These are phyloP conservation scores for Holcopasites calliopsidis DNA, from an alignment of 1,140 invertebrate genomes.

Conservation along the genomic window DNA sequence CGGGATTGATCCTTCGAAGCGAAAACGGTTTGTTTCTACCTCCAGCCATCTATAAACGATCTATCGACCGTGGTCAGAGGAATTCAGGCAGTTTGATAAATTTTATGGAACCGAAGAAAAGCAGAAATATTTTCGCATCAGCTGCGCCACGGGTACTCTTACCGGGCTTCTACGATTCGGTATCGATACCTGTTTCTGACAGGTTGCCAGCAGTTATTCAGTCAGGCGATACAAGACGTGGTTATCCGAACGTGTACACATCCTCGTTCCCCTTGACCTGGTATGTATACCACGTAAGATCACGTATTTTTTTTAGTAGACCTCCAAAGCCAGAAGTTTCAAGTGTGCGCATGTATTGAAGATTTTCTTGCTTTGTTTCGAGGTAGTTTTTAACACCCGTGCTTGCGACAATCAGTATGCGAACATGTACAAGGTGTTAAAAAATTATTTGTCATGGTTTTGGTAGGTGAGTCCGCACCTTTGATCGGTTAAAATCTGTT, in stretches of 20 bases:
- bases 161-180: constrained; percentile 42
- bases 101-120: constrained; percentile 71
- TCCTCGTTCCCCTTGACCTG: not conserved
- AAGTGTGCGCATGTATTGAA: not conserved
- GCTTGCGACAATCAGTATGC: no score
- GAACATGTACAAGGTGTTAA: no score
- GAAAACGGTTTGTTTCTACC: not conserved
- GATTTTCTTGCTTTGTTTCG: not conserved
- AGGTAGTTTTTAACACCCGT: not conserved
- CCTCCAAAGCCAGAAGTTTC: no score
- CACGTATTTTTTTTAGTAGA: constrained; percentile 13
- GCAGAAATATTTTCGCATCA: constrained; percentile 69
- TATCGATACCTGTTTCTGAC: constrained; percentile 67
- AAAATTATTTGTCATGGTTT: no score
- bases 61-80: not conserved
- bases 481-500: no score
- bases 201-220: constrained; percentile 67
- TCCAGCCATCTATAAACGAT: not conserved
- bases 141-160: constrained; percentile 40
- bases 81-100: constrained; percentile 69
- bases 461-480: no score
- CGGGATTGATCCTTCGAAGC: not conserved
- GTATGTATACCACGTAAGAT: not conserved
- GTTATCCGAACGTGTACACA: constrained; percentile 44
- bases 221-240: constrained; percentile 57